Percentiles rank a stretch among this genome's conserved stretches.
Conservation (phyloP, 2,797 vertebrate genomes). For the Otolemur crassicaudatus region DNA sequence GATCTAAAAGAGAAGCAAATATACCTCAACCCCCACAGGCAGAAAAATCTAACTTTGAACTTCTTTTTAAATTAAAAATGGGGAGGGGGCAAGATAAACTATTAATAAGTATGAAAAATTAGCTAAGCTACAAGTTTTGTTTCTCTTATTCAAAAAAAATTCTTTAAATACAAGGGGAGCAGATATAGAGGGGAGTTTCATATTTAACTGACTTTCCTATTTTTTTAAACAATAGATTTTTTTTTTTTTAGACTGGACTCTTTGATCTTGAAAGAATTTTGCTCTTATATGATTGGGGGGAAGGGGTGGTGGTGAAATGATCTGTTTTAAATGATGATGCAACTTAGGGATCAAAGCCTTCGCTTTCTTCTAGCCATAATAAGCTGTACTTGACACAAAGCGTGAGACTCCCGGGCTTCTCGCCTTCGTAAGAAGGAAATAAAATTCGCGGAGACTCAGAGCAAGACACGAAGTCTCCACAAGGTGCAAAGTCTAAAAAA, state of each 20-base stretch:
- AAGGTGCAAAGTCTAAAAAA: conserved; percentile 87
- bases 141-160: conserved; percentile 83
- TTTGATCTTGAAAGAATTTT: conserved; percentile 92
- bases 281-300: conserved; percentile 86
- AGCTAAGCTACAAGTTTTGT: conserved; percentile 85
- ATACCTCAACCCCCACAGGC: conserved; percentile 85
- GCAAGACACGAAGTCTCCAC: conserved; percentile 72
- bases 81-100: conserved; percentile 76
- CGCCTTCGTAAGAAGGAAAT: conserved; percentile 84
- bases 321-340: conserved; percentile 90
- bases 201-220: conserved; percentile 84
- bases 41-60: conserved; percentile 89
- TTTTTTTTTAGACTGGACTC: conserved; percentile 81
- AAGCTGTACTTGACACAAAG: conserved; percentile 87
- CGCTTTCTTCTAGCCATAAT: conserved; percentile 88
- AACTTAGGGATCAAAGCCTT: conserved; percentile 89
- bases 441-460: conserved; percentile 80
- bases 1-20: conserved; percentile 87
- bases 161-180: conserved; percentile 84
- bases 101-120: conserved; percentile 85
- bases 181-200: conserved; percentile 83
- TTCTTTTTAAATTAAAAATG: conserved; percentile 87
- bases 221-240: conserved; percentile 86
- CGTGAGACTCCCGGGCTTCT: conserved; percentile 80
- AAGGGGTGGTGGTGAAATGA: conserved; percentile 85